Evolutionary conservation across 2,797 vertebrate species (phyloP), one percentile per base, ranked within the genome.

Genomic region (Bufotes viridis): DNA sequence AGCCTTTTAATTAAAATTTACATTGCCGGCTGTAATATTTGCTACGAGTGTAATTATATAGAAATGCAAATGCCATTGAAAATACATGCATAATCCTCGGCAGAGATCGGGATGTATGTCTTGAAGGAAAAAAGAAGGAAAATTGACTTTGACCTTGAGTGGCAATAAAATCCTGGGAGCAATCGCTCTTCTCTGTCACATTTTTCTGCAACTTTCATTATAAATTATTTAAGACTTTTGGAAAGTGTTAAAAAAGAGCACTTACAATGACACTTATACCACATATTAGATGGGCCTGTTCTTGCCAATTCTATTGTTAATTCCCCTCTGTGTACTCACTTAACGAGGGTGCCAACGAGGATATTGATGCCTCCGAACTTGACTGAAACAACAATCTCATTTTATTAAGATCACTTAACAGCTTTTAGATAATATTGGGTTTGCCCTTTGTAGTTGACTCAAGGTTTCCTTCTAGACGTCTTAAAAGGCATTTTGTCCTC

Each of bases 221-320:
- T 89, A 85, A 89, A 89, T 89, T 89, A 89, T 89, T 89, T 89
- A 89, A 78, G 87, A 82, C 87, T 86, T 89, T 88, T 89, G 84
- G 87, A 89, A 89, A 89, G 87, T 86, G 87, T 89, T 89, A 89
- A 89, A 88, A 89, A 86, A 65, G 78, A 85, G 83, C 83, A 89
- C 83, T 89, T 86, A 89, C 69, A 65, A 85, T 85, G 83, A 85
- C 81, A 83, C 81, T 85, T 84, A 70, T 74, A 74, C 65, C 79
- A 61, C 42, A 24, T 61, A 86, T 57, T 51, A 82, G 87, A 89
- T 82, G 78, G 78, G 80, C 51, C 84, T 57, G 34, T 60, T 67
- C 83, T 63, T 89, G 87, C 87, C 87, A 89, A 82, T 81, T 75
- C 87, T 86, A 89, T 86, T 89, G 87, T 89, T 86, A 85, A 85